Percentiles rank a stretch among this genome's conserved stretches.
Conservation (phyloP, 1,140 invertebrate species). For the Centruroides sculpturatus region DNA sequence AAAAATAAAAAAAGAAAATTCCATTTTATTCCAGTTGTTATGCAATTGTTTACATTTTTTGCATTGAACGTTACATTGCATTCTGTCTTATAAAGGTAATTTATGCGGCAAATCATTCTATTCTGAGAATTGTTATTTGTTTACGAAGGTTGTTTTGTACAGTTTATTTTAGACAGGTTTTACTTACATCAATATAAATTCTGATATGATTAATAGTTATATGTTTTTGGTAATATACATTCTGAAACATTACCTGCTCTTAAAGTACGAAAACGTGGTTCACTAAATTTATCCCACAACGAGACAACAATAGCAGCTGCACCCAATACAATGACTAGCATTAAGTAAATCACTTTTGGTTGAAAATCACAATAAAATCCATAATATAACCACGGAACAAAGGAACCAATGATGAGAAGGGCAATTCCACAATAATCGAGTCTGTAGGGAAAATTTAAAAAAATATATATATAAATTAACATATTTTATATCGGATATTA, state of each 20-base stretch:
- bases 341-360: slow-evolving; percentile 73
- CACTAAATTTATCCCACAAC: slow-evolving; percentile 92
- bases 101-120: no score
- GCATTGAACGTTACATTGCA: no score
- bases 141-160: no score
- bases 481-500: not conserved
- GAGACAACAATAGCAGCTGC: slow-evolving; percentile 89
- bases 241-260: slow-evolving; percentile 44
- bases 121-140: no score
- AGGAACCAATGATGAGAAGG: slow-evolving; percentile 93
- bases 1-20: no score
- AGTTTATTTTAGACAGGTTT: no score
- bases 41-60: no score
- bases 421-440: slow-evolving; percentile 98
- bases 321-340: slow-evolving; percentile 80
- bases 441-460: slow-evolving; percentile 32
- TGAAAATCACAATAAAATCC: slow-evolving; percentile 82
- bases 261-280: slow-evolving; percentile 76
- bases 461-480: not conserved
- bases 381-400: slow-evolving; percentile 99
- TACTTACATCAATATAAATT: no score
- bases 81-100: no score
- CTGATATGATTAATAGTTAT: no score
- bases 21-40: no score
- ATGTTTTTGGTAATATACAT: no score